Evolutionary conservation across 2,888 invertebrate genomes (phyloP), one percentile per base, ranked within the genome.

Genomic region (Sialis lutaria): DNA sequence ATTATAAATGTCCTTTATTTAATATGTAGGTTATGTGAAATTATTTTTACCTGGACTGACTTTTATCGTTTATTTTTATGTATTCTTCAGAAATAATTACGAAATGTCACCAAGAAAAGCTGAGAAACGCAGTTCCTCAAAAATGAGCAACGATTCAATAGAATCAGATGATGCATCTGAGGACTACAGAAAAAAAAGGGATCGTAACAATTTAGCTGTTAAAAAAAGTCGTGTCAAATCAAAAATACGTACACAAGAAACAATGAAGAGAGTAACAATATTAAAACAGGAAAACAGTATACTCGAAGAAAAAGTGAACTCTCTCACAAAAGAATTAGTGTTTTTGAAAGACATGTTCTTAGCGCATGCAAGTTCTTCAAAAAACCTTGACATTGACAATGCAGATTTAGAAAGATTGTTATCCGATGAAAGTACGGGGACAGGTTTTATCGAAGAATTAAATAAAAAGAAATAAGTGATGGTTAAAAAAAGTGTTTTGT

Each of bases 181-280:
- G 9, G 81, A 81, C 55, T 87, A 87, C 58, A 70, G 84, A 50
- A 75, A 73, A 53, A 74, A 78, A 46, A 68, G 87, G 34, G 84
- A 85, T 57, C 73, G 83, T 56, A 87, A 87, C 65, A 87, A 87
- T 65, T 64, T 85, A 79, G 88, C 88, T 47, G 88, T 88, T 1
- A 87, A 87, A 64, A 76, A 83, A 52, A 85, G 85, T 54, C 70
- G 88, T 52, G 82, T 77, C 47, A 87, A 87, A 64, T 78, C 82
- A 9, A 82, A 83, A 58, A 72, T 80, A 57, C 72, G 81, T 49
- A 85, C 86, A 1, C 79, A 82, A 56, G 82, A 86, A 59, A 87
- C 87, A 5, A 68, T 82, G 51, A 74, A 77, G 49, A 64, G 84
- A 47, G 87, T 88, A 0, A 80, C 74, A 56, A 77, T 81, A 59